Evolutionary conservation across 1,140 invertebrate genomes (phyloP), one percentile per base, ranked within the genome.

Genomic region (Ptiloglossa arizonensis): DNA sequence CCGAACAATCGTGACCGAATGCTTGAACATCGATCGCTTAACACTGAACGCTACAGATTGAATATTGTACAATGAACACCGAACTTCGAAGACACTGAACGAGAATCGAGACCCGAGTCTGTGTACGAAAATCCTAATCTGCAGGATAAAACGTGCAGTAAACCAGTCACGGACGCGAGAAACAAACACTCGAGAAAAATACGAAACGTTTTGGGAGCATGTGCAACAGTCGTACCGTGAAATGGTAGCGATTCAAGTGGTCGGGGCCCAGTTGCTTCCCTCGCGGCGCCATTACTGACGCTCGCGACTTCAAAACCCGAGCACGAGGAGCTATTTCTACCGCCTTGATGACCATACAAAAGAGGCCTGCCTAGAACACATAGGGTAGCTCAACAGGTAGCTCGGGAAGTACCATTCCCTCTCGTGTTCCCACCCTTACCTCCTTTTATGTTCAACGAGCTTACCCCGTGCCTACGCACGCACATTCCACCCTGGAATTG

Each of bases 301-400:
- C 44, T 50, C 46, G 35, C 46, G 63, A 29, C 44, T 48, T n/a
- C 24, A 50, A 48, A 66, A 66, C 22, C 4, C 41, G 29, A 27
- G 19, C 59, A 13, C 35, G 35, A 24, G 8, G 35, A 24, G 59
- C 59, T 76, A 76, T 68, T 76, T 27, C 67, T 63, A 35, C 63
- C 63, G 60, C 60, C 72, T 80, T 80, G 78, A 66, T 64, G 62
- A 62, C 63, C 52, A 56, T 72, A 76, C 56, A 76, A 80, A 68
- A 68, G 77, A 80, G 66, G 48, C 79, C 29, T 76, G 79, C 22
- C 71, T 59, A 77, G 75, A 78, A 78, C 54, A 48, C 52, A 46
- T 68, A 81, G 67, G 41, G 27, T 60, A 78, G 75, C 68, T 81
- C 79, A 81, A 81, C 79, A 81, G 79, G 79, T 81, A 81, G 79